Conservation (phyloP, 64 coral and sea anemone species). For the Montipora cactus region DNA sequence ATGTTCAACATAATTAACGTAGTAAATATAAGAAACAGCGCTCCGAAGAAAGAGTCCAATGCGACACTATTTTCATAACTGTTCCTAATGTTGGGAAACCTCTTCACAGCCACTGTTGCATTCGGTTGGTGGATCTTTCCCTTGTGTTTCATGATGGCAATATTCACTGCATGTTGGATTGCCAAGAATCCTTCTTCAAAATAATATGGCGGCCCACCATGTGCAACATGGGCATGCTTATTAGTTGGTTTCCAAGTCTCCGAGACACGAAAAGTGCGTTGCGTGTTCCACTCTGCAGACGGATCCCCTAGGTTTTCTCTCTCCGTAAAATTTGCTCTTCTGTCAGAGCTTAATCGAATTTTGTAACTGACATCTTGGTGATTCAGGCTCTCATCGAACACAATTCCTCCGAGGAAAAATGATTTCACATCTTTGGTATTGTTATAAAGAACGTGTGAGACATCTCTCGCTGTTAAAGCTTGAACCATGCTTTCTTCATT, state of each 20-base stretch:
- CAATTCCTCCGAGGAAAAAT: slow-evolving; percentile 74
- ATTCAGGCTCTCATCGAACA: slow-evolving; percentile 69
- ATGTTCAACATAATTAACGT: slow-evolving; percentile 85
- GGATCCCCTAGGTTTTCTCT: slow-evolving; percentile 24
- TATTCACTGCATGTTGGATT: slow-evolving; percentile 83
- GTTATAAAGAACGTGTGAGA: no score
- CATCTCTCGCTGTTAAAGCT: no score
- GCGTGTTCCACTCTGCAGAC: slow-evolving; percentile 86
- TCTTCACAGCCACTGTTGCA: slow-evolving; percentile 41
- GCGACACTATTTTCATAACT: slow-evolving; percentile 71
- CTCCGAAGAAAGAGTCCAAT: slow-evolving; percentile 61
- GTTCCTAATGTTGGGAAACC: slow-evolving; percentile 82
- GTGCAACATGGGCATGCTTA: neutral
- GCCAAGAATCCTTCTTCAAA: slow-evolving; percentile 87
- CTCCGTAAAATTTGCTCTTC: slow-evolving; percentile 18
- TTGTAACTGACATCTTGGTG: slow-evolving; percentile 63
- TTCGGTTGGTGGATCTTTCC: neutral
- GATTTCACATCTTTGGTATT: no score
- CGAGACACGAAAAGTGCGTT: slow-evolving; percentile 85
- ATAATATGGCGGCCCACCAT: slow-evolving; percentile 81
- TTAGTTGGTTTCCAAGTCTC: slow-evolving; percentile 71
- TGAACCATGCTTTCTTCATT: slow-evolving; percentile 84
- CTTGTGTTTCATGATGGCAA: slow-evolving; percentile 76
- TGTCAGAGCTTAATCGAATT: slow-evolving; percentile 76
- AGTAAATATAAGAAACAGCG: slow-evolving; percentile 81